A percentile compares a stretch with the other conserved stretches of the same genome.
These are phyloP conservation scores for Drosophila paracracens DNA, from an alignment of 2,888 invertebrate species.

Conservation along the genomic window DNA sequence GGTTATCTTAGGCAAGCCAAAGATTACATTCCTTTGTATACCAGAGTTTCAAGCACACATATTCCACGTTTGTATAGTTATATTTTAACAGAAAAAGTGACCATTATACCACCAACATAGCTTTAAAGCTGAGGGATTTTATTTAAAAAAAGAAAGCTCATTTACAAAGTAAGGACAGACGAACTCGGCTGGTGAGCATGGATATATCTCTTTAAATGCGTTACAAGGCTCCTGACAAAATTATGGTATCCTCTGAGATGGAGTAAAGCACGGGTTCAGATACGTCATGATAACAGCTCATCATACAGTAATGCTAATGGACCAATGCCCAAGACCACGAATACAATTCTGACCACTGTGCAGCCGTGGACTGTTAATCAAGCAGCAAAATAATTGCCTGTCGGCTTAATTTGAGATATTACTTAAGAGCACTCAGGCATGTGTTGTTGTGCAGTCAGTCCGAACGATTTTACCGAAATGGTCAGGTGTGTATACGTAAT, in stretches of 20 bases:
- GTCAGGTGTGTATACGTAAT: slow-evolving; percentile 45
- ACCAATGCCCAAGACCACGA: not conserved
- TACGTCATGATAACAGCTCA: not conserved
- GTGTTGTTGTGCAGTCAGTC: slow-evolving; percentile 15
- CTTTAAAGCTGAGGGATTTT: not conserved
- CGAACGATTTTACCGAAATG: not conserved
- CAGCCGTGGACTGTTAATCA: not conserved
- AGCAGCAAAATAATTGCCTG: slow-evolving; percentile 5
- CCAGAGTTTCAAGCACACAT: not conserved
- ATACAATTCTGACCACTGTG: not conserved
- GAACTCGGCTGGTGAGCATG: not conserved
- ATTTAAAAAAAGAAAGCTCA: not conserved
- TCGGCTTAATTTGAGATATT: slow-evolving; percentile 4
- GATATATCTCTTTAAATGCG: not conserved
- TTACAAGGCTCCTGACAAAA: not conserved
- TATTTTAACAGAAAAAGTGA: not conserved
- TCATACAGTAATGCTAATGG: not conserved
- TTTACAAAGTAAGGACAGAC: not conserved
- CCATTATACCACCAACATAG: not conserved
- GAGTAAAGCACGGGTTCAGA: too few relatives aligned
- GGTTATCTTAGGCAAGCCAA: not conserved
- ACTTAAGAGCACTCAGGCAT: not conserved
- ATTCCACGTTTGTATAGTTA: not conserved
- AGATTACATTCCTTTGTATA: not conserved
- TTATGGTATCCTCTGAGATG: not conserved